Evolutionary conservation across 2,113 vertebrate genomes (phyloP), one percentile per base, ranked within the genome.

Genomic region (Callipepla squamata): DNA sequence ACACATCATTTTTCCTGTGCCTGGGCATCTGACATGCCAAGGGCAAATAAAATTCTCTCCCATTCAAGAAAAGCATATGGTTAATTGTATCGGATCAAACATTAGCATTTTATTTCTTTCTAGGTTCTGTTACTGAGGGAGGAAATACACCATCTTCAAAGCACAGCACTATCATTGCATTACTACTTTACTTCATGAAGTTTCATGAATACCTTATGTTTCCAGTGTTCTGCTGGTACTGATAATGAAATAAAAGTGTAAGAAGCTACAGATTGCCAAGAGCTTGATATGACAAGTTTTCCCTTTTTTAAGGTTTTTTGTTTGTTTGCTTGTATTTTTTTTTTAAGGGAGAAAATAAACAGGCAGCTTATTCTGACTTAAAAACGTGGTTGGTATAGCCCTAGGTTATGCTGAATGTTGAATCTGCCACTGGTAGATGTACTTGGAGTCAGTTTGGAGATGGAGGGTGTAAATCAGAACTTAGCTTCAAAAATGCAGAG

Each of bases 321-420:
- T 83, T 38, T 48, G 34, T 63, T 58, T 45, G 7, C 50, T 65
- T 74, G 69, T 13, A 6, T 7, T 23, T 51, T 21, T 21, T 90
- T 66, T 69, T 79, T 8, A 68, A 75, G 62, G 36, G 4, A 10
- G 34, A 76, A 85, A 76, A 69, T 23, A 36, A 75, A 83, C 28
- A 26, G 38, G 61, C 66, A 63, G 75, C 15, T 67, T 68, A 40
- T 32, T 89, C 53, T 85, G 92, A 80, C 63, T 95, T 90, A 22
- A 80, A 92, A 89, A 36, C 26, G 36, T 94, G 89, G 74, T 32
- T 34, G 82, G 63, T 62, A 8, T 83, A 91, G 81, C 93, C 59
- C 23, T 51, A 72, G 91, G 89, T 92, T 96, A 90, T 94, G 63
- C 63, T 47, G 68, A 73, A 73, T 89, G 55, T 89, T 89, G 91